A percentile compares a stretch with the other conserved stretches of the same genome.
phyloP scores from a whole-genome alignment of 1,140 invertebrate genomes.

The Thrips palmi region DNA sequence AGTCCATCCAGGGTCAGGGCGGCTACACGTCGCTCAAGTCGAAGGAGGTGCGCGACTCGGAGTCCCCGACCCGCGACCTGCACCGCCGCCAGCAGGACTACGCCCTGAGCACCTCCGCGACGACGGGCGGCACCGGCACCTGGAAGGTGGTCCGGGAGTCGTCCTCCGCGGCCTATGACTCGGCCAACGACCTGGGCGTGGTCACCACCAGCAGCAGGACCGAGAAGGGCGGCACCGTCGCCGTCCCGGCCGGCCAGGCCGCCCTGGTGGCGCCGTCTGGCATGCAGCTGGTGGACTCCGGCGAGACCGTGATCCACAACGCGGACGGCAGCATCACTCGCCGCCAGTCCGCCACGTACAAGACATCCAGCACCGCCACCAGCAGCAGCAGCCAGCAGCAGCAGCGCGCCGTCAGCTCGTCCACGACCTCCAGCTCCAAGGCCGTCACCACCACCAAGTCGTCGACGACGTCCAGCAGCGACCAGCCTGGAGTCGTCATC shows the following conservation, averaged over 20 bases:
- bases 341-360: not conserved
- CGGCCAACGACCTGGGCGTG: too few relatives aligned
- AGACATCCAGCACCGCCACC: not conserved
- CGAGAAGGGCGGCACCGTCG: too few relatives aligned
- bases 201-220: too few relatives aligned
- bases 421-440: not conserved
- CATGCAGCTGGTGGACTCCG: too few relatives aligned
- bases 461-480: slow-evolving; percentile 1
- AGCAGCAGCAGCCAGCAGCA: too few relatives aligned
- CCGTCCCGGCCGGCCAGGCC: too few relatives aligned
- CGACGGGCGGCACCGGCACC: slow-evolving; percentile 12
- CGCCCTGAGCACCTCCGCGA: too few relatives aligned
- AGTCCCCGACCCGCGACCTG: slow-evolving; percentile 45
- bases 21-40: slow-evolving; percentile 55
- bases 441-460: not conserved
- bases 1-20: slow-evolving; percentile 49
- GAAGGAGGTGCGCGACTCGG: slow-evolving; percentile 55
- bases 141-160: slow-evolving; percentile 16
- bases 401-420: not conserved
- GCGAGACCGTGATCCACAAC: not conserved
- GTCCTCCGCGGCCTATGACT: slow-evolving; percentile 9
- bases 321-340: not conserved
- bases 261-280: too few relatives aligned
- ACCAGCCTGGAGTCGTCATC: not conserved
- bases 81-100: slow-evolving; percentile 14